Conservation (phyloP, 2,888 invertebrate species). For the Melanchra persicariae region DNA sequence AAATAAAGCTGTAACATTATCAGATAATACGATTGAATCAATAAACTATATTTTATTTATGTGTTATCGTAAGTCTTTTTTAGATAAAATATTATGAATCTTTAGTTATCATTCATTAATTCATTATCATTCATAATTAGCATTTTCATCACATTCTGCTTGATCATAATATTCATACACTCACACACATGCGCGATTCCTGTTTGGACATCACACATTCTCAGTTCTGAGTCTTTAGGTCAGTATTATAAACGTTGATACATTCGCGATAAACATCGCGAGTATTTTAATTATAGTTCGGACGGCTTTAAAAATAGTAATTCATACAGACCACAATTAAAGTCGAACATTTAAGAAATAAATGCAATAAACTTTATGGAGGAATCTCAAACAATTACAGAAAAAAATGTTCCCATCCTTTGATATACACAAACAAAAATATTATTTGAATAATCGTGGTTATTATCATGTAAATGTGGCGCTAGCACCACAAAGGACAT, state of each 20-base stretch:
- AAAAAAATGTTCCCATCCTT: conserved; percentile 70
- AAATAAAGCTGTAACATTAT: conserved; percentile 22
- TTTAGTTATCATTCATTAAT: conserved; percentile 70
- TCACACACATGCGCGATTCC: conserved; percentile 64
- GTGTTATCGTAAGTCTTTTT: conserved; percentile 54
- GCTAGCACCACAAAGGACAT: conserved; percentile 78
- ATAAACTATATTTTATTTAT: conserved; percentile 33
- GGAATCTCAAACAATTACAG: conserved; percentile 64
- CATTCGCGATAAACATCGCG: conserved; percentile 51
- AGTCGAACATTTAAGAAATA: conserved; percentile 48
- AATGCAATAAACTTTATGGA: conserved; percentile 50
- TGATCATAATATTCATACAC: conserved; percentile 67
- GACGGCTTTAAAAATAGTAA: conserved; percentile 56
- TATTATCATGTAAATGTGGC: conserved; percentile 87
- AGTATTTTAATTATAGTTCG: conserved; percentile 56
- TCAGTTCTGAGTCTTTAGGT: conserved; percentile 58
- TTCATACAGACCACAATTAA: conserved; percentile 54
- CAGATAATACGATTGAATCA: conserved; percentile 56
- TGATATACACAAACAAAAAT: conserved; percentile 71
- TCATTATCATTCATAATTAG: conserved; percentile 71
- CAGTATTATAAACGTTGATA: conserved; percentile 58
- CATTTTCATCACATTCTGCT: conserved; percentile 73
- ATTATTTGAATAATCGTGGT: conserved; percentile 78
- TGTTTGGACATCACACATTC: conserved; percentile 66
- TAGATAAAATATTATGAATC: conserved; percentile 48